Conservation (phyloP, 2,797 vertebrate genomes). For the Sciaenops ocellatus region DNA sequence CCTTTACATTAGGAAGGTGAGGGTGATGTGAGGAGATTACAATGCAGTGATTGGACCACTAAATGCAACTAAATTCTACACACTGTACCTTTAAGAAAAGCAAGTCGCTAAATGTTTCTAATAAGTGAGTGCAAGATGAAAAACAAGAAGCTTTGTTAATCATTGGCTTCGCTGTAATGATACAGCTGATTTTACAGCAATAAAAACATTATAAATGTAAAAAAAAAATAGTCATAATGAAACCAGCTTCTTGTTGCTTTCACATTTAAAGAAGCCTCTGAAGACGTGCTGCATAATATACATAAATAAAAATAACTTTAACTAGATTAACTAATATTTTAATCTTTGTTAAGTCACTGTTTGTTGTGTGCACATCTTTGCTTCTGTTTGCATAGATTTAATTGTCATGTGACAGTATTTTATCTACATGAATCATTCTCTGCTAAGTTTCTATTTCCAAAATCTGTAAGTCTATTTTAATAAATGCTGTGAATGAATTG, state of each 20-base stretch:
- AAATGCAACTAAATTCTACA: too few species aligned
- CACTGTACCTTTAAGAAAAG: too few species aligned
- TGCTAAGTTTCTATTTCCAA: neutral
- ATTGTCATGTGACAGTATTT: neutral
- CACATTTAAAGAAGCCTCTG: neutral
- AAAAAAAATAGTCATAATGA: constrained; percentile 26
- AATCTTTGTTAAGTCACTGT: neutral
- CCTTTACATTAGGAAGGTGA: too few species aligned
- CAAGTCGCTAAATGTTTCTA: too few species aligned
- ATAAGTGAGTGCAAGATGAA: too few species aligned
- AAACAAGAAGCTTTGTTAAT: too few species aligned
- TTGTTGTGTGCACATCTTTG: neutral
- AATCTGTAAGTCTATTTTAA: neutral
- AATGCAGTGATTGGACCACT: too few species aligned
- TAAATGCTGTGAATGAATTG: too few species aligned
- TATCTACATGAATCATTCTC: neutral
- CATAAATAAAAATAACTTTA: neutral
- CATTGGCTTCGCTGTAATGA: too few species aligned
- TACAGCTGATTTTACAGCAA: too few species aligned
- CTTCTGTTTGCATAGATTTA: neutral
- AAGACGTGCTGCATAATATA: neutral
- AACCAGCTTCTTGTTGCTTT: constrained; percentile 1
- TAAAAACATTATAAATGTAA: neutral
- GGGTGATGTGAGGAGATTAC: too few species aligned
- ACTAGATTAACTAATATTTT: neutral